Evolutionary conservation across 2,113 vertebrate genomes (phyloP).

Genomic region (Lophura nycthemera): DNA sequence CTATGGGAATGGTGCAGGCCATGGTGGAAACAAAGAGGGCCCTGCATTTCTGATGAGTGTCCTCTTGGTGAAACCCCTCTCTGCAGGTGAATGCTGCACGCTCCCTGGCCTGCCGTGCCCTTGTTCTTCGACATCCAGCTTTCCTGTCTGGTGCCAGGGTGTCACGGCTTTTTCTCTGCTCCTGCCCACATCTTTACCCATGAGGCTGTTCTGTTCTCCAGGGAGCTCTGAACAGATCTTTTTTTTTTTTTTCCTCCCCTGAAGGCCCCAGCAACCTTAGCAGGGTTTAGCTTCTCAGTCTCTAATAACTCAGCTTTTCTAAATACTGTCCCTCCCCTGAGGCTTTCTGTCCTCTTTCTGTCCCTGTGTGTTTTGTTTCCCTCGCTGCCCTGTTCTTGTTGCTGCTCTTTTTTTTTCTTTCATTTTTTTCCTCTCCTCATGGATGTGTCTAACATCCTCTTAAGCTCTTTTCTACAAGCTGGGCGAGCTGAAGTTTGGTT

Average conservation of each 20-base stretch:
- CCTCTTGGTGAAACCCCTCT: background rate
- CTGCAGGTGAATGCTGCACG: background rate
- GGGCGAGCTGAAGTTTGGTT: background rate
- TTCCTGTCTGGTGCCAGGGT: background rate
- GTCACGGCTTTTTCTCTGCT: constrained; percentile 19
- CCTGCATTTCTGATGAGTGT: background rate
- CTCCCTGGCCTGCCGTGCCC: background rate
- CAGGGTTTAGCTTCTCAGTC: background rate
- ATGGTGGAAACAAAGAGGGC: background rate
- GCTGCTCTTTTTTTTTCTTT: background rate
- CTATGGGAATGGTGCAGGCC: background rate
- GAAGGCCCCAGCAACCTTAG: background rate
- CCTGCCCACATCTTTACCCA: background rate
- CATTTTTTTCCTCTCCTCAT: background rate
- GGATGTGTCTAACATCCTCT: background rate
- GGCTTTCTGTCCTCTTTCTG: constrained; percentile 51
- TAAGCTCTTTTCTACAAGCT: background rate
- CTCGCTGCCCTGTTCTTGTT: constrained; percentile 19
- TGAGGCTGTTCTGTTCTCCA: background rate
- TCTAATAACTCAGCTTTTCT: constrained; percentile 5
- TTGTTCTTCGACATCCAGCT: constrained; percentile 6
- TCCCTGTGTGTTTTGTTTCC: constrained; percentile 45
- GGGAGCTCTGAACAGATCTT: background rate
- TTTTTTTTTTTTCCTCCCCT: background rate
- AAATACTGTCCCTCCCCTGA: constrained; percentile 17